Evolutionary conservation across 2,797 vertebrate species (phyloP).

Genomic region (Cossypha polioptera): DNA sequence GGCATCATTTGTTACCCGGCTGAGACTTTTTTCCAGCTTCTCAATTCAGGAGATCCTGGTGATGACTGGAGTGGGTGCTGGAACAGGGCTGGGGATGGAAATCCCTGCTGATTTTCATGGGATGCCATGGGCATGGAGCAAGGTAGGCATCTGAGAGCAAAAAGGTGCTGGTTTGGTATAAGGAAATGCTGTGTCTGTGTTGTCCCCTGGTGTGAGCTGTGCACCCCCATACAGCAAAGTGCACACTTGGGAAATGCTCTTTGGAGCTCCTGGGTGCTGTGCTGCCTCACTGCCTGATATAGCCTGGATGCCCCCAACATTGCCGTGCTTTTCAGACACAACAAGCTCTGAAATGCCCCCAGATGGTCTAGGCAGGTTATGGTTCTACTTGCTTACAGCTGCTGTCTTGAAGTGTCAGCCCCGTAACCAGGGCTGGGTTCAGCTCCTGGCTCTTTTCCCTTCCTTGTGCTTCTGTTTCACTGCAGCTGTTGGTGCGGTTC

Average conservation of each 20-base stretch:
- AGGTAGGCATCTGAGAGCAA: neutral
- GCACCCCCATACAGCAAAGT: fast-evolving
- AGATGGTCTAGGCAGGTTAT: neutral
- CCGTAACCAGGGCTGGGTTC: neutral
- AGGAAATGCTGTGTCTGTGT: neutral
- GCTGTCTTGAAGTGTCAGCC: fast-evolving
- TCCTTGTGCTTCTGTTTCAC: neutral
- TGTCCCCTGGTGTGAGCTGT: fast-evolving
- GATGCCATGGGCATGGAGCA: neutral
- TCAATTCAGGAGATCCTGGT: neutral
- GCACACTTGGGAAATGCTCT: fast-evolving
- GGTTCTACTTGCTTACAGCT: neutral
- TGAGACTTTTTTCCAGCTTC: neutral
- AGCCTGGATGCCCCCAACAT: no score
- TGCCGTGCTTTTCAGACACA: neutral
- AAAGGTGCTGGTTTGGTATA: neutral
- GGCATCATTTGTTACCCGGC: neutral
- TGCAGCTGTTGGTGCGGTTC: neutral
- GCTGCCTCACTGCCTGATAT: neutral
- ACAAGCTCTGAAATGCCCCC: neutral
- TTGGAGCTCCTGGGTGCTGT: neutral
- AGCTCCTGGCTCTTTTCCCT: neutral
- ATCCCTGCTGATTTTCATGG: neutral
- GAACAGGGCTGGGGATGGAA: neutral
- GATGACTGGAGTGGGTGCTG: neutral